A percentile compares a stretch with the other conserved stretches of the same genome.
These are phyloP conservation scores for Eretmocerus hayati DNA, from an alignment of 2,888 invertebrate genomes.

Conservation along the genomic window DNA sequence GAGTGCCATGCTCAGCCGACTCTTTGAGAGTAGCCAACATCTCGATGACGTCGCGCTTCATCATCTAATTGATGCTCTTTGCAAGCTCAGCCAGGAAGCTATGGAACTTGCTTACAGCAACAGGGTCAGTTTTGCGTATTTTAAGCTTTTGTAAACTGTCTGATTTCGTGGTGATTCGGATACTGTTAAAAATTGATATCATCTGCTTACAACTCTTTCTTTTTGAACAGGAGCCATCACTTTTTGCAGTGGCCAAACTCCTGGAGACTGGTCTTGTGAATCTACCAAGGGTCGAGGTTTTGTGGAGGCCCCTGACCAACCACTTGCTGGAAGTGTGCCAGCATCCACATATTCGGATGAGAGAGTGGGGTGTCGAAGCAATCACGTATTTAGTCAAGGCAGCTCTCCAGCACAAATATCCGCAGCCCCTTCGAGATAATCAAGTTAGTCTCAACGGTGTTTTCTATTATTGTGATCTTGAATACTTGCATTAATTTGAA, in stretches of 20 bases:
- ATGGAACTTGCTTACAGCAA: slow-evolving; percentile 96
- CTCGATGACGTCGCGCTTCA: slow-evolving; percentile 91
- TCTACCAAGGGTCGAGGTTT: slow-evolving; percentile 83
- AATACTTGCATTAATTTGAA: slow-evolving; percentile 11
- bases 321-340: slow-evolving; percentile 95
- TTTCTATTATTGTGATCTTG: no score
- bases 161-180: no score
- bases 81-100: slow-evolving; percentile 91
- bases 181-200: no score
- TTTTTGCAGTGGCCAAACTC: slow-evolving; percentile 96
- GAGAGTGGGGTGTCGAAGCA: slow-evolving; percentile 97
- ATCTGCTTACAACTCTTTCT: not conserved
- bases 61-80: slow-evolving; percentile 92
- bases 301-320: slow-evolving; percentile 92
- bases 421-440: slow-evolving; percentile 74
- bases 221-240: slow-evolving; percentile 88
- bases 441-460: no score
- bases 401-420: slow-evolving; percentile 80
- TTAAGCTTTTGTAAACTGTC: no score
- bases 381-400: slow-evolving; percentile 89
- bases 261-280: slow-evolving; percentile 96
- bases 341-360: slow-evolving; percentile 89
- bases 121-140: slow-evolving; percentile 63
- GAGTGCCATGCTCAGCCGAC: slow-evolving; percentile 82
- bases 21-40: slow-evolving; percentile 91